Evolutionary conservation across 2,797 vertebrate genomes (phyloP).

Genomic region (Acanthopagrus latus): DNA sequence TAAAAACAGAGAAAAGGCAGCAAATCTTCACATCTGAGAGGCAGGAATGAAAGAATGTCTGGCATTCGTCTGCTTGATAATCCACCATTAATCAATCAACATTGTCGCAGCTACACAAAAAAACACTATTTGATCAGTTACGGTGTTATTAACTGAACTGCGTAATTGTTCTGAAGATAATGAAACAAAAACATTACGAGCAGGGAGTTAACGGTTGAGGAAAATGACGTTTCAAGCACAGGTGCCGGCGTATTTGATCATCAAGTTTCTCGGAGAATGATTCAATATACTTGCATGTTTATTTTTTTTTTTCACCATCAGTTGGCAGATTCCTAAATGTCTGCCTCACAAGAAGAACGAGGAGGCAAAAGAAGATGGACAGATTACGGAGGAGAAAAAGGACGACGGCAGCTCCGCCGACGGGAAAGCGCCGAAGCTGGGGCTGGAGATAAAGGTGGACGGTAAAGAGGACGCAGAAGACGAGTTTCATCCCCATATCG

Average conservation of each 20-base stretch:
- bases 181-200: not conserved
- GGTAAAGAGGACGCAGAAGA: conserved; percentile 47
- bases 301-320: conserved; percentile 26
- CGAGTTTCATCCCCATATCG: conserved; percentile 39
- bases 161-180: not conserved
- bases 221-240: not conserved
- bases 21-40: not conserved
- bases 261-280: not conserved
- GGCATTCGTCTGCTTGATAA: not conserved
- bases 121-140: not conserved
- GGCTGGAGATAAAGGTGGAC: conserved; percentile 56
- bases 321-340: conserved; percentile 63
- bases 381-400: conserved; percentile 14
- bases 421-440: conserved; percentile 38
- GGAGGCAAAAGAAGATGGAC: conserved; percentile 30
- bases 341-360: conserved; percentile 30
- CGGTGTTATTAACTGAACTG: not conserved
- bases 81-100: not conserved
- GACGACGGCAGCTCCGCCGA: conserved; percentile 20
- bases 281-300: conserved; percentile 3
- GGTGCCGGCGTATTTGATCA: not conserved
- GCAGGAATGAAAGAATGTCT: not conserved
- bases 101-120: not conserved
- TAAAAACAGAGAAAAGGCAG: not conserved
- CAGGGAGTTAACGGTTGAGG: not conserved